Base-by-base conservation (phyloP, 2,888 invertebrate species). In the Synanthedon tipuliformis region DNA sequence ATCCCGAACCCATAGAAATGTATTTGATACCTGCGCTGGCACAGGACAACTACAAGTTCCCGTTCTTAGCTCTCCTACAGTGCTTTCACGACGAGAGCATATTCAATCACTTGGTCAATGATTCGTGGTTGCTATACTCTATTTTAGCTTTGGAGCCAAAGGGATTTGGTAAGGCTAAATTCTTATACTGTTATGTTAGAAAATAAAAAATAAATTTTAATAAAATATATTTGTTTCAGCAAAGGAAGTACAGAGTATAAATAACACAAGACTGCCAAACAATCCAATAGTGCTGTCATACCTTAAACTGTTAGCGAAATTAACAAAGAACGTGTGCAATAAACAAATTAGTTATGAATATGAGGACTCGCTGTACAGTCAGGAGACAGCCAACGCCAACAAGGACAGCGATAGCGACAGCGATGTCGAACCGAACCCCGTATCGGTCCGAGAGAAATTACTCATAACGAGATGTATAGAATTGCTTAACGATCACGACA, bases 11-110 rank as follows among this genome's bases (percentile, higher is more conserved):
- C 1, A 87, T 95, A 12, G 91, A 92, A 60, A 88, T 90, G 77
- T 92, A 89, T 62, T 76, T 95, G 41, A 80, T 95, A 60, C 94
- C 95, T 12, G 91, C 92, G 7, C 72, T 95, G 55, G 87, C 90
- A 2, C 78, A 81, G 34, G 75, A 78, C 54, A 68, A 62, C 50
- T 62, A 68, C 1, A 78, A 77, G 54, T 89, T 91, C 65, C 90
- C 91, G 0, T 90, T 89, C 63, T 69, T 82, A 1, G 66, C 86
- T 27, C 69, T 91, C 1, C 61, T 90, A 50, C 73, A 75, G 41
- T 81, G 88, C 54, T 61, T 90, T 48, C 63, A 67, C 49, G 78
- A 86, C 40, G 67, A 77, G 5, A 59, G 62, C 52, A 76, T 78
- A 54, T 89, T 89, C 54, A 73, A 75, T 50, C 80, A 76, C 51